Evolutionary conservation across 2,888 invertebrate genomes (phyloP).

Genomic region (Tribolium freemani): DNA sequence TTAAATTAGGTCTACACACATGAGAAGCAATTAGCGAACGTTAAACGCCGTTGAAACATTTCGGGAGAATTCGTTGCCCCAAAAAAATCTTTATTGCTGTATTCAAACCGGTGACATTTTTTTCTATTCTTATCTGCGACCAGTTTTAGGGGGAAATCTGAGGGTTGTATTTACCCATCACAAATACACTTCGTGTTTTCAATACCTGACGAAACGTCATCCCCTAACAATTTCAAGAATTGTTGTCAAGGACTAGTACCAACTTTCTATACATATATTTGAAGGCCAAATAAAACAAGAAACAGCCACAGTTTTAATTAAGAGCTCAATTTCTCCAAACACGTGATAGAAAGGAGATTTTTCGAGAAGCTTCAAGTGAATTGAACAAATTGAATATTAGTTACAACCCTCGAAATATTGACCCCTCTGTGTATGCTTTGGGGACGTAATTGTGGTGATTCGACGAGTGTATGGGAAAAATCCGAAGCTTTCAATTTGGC

Average conservation of each 20-base stretch:
- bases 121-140: constrained; percentile 15
- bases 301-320: neutral
- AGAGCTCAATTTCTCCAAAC: neutral
- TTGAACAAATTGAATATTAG: neutral
- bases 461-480: constrained; percentile 45
- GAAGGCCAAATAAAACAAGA: neutral
- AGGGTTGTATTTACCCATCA: constrained; percentile 4
- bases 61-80: neutral
- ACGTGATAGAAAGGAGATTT: neutral
- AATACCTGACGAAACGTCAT: constrained; percentile 1
- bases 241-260: neutral
- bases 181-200: constrained; percentile 6
- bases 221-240: constrained; percentile 1
- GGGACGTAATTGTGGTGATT: constrained; percentile 26
- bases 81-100: neutral
- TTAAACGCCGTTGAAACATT: neutral
- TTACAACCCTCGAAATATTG: constrained; percentile 17
- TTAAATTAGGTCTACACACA: neutral
- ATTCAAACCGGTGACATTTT: neutral
- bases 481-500: constrained; percentile 5
- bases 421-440: constrained; percentile 4
- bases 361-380: constrained; percentile 1
- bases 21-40: neutral
- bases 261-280: neutral
- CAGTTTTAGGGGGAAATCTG: constrained; percentile 4